Conservation (phyloP, 1,140 invertebrate genomes). For the Drosophila repleta region DNA sequence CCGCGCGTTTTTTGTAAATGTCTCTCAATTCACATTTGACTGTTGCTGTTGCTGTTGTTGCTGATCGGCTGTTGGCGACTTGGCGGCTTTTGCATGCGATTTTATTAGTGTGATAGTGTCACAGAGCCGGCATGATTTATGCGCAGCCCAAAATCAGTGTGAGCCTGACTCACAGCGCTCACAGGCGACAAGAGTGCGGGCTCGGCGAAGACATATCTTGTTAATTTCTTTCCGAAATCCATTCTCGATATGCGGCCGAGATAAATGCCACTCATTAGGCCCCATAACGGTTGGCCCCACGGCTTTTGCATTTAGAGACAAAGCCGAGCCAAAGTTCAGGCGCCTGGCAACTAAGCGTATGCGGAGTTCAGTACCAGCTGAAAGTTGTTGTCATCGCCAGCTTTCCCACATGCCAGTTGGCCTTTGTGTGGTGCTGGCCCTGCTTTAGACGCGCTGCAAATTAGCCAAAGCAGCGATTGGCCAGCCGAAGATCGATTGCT, state of each 20-base stretch:
- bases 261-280: conserved; percentile 79
- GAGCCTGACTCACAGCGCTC: conserved; percentile 32
- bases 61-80: conserved; percentile 55
- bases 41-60: conserved; percentile 11
- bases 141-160: conserved; percentile 51
- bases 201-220: conserved; percentile 44
- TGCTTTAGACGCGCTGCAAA: conserved; percentile 41
- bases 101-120: conserved; percentile 83
- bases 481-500: conserved; percentile 72
- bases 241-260: conserved; percentile 47
- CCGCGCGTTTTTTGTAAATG: conserved; percentile 9
- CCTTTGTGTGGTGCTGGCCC: neutral
- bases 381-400: conserved; percentile 41
- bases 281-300: conserved; percentile 60
- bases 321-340: conserved; percentile 29
- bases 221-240: conserved; percentile 74
- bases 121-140: conserved; percentile 82
- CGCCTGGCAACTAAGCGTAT: conserved; percentile 10
- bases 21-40: conserved; percentile 18
- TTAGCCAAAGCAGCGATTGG: conserved; percentile 55
- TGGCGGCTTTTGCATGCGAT: conserved; percentile 67
- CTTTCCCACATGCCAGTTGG: conserved; percentile 67
- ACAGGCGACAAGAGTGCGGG: conserved; percentile 2
- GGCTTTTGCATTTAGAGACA: conserved; percentile 35
- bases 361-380: conserved; percentile 30